A percentile compares a stretch with the other conserved stretches of the same genome.
Evolutionary conservation across 37 sponge, comb jelly and placozoan genomes (phyloP).

Genomic region (Beroe forskalii): DNA sequence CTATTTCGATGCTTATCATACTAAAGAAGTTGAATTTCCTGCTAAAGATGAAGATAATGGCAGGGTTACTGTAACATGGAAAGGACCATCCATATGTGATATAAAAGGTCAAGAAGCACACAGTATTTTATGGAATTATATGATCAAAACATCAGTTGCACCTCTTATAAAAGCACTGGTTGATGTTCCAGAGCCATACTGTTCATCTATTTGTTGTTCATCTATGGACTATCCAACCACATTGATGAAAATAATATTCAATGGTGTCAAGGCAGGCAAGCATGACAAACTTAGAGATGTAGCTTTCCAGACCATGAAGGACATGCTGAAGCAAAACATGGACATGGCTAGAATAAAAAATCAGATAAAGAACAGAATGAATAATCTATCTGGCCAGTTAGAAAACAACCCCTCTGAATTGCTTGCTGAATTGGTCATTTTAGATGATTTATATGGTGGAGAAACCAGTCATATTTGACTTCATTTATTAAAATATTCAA

Average conservation of each 20-base stretch:
- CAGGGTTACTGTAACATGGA: neutral
- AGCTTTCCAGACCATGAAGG: neutral
- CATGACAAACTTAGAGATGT: neutral
- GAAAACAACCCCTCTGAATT: conserved; percentile 2
- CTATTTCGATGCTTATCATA: neutral
- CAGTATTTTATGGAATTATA: conserved; percentile 20
- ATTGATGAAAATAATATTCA: neutral
- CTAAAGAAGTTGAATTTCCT: neutral
- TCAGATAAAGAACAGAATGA: neutral
- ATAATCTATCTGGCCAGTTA: neutral
- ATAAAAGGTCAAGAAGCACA: neutral
- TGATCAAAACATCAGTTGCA: neutral
- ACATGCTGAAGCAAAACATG: neutral
- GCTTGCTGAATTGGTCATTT: conserved; percentile 1
- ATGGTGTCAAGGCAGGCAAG: conserved; percentile 9
- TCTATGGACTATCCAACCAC: neutral
- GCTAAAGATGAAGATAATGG: conserved; percentile 24
- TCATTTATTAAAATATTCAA: neutral
- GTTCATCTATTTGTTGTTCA: neutral
- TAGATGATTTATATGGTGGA: neutral
- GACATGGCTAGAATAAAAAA: neutral
- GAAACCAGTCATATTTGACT: neutral
- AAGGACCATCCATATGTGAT: neutral
- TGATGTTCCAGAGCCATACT: neutral
- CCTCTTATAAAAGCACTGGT: neutral